phyloP scores from a whole-genome alignment of 2,113 vertebrate genomes.

The Verasper variegatus region DNA sequence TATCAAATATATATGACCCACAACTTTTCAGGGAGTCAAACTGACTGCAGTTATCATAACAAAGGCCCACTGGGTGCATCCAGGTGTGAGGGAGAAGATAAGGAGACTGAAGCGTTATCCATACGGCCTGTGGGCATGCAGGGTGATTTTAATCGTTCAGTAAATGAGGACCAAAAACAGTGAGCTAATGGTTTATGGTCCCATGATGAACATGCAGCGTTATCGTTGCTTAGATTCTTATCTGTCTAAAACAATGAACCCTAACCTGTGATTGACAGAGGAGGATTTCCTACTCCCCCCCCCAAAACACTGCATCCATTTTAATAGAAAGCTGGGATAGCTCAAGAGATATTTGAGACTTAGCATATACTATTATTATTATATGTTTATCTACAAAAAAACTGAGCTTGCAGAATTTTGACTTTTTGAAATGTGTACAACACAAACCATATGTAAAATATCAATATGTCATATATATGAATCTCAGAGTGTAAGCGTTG shows the following conservation, averaged over 20 bases:
- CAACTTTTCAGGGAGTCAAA: constrained; percentile 44
- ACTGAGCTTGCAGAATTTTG: no score
- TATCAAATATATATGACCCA: constrained; percentile 57
- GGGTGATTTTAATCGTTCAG: constrained; percentile 23
- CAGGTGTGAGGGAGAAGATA: constrained; percentile 52
- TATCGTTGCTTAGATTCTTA: constrained; percentile 39
- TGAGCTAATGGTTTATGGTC: constrained; percentile 63
- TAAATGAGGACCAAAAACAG: constrained; percentile 45
- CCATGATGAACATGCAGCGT: constrained; percentile 52
- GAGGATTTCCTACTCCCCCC: constrained; percentile 3
- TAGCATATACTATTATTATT: no score
- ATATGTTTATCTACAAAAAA: no score
- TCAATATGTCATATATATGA: no score
- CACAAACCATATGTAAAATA: no score
- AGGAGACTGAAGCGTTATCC: constrained; percentile 41
- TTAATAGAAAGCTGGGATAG: not conserved
- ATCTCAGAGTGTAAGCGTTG: no score
- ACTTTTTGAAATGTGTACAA: no score
- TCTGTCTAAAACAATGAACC: constrained; percentile 4
- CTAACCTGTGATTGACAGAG: not conserved
- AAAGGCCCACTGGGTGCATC: constrained; percentile 63
- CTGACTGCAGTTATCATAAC: constrained; percentile 63
- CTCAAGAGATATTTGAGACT: not conserved
- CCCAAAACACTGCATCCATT: not conserved
- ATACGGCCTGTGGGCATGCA: constrained; percentile 52